Conservation (phyloP, 2,113 vertebrate species). For the Chaetodon trifascialis region DNA sequence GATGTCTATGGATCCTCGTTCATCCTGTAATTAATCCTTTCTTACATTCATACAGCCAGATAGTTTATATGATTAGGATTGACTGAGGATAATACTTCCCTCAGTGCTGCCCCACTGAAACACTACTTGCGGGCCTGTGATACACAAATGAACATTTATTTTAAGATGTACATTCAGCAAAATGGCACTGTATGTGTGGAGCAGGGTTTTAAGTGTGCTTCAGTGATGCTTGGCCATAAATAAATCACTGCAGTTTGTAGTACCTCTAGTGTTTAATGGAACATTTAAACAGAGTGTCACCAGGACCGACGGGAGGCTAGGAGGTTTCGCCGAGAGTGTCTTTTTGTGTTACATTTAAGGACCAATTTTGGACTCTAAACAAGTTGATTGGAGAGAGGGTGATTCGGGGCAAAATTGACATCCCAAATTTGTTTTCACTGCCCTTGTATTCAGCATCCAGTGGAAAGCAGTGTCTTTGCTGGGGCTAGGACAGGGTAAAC, state of each 20-base stretch:
- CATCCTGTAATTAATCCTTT: constrained; percentile 77
- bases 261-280: constrained; percentile 56
- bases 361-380: constrained; percentile 17
- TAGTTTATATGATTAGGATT: constrained; percentile 74
- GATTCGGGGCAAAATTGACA: not conserved
- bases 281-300: constrained; percentile 47
- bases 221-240: constrained; percentile 36
- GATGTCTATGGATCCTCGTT: constrained; percentile 63
- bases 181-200: constrained; percentile 21
- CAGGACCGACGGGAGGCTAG: constrained; percentile 1
- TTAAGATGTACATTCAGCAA: constrained; percentile 3
- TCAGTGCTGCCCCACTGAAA: constrained; percentile 35
- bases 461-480: not conserved
- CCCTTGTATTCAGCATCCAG: not conserved
- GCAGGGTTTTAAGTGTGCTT: constrained; percentile 41
- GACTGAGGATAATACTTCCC: constrained; percentile 61
- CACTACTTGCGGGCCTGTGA: constrained; percentile 6
- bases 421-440: not conserved
- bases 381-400: not conserved
- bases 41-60: constrained; percentile 66
- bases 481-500: not conserved
- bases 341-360: not conserved
- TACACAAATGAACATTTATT: constrained; percentile 46
- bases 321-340: constrained; percentile 12
- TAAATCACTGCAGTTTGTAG: constrained; percentile 39